phyloP scores from a whole-genome alignment of 30 jellyfish, hydroid and myxozoan species.

The Nemopilema nomurai region DNA sequence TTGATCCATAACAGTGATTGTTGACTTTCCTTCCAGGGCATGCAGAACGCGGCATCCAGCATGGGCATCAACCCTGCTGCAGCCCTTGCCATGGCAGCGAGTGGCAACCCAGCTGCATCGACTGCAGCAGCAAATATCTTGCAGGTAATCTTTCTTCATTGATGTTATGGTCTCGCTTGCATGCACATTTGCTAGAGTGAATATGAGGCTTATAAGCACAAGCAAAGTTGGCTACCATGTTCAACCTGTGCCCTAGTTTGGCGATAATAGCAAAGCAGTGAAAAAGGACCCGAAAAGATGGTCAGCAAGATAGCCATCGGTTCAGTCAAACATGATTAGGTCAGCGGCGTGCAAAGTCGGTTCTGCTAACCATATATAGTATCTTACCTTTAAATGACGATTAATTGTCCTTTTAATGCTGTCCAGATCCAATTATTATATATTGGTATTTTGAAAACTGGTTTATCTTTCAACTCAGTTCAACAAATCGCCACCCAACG shows the following conservation, averaged over 20 bases:
- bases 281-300: neutral
- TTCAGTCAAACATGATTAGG: no score
- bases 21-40: slow-evolving; percentile 15
- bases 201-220: neutral
- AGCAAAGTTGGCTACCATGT: neutral
- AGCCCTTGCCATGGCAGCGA: slow-evolving; percentile 67
- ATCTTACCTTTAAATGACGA: no score
- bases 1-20: no score
- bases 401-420: no score
- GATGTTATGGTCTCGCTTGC: neutral
- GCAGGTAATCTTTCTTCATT: slow-evolving; percentile 20
- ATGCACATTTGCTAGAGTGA: no score
- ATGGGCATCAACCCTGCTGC: slow-evolving; percentile 60
- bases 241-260: neutral
- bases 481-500: no score
- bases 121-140: slow-evolving; percentile 44
- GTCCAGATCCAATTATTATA: no score
- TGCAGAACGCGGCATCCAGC: slow-evolving; percentile 31
- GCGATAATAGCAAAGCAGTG: neutral
- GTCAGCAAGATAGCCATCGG: no score
- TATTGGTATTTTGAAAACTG: no score
- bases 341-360: no score
- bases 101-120: slow-evolving; percentile 34
- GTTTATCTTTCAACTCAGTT: no score
- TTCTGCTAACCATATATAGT: no score